A percentile compares a stretch with the other conserved stretches of the same genome.
phyloP scores from a whole-genome alignment of 2,113 vertebrate species.

The Cairina moschata region DNA sequence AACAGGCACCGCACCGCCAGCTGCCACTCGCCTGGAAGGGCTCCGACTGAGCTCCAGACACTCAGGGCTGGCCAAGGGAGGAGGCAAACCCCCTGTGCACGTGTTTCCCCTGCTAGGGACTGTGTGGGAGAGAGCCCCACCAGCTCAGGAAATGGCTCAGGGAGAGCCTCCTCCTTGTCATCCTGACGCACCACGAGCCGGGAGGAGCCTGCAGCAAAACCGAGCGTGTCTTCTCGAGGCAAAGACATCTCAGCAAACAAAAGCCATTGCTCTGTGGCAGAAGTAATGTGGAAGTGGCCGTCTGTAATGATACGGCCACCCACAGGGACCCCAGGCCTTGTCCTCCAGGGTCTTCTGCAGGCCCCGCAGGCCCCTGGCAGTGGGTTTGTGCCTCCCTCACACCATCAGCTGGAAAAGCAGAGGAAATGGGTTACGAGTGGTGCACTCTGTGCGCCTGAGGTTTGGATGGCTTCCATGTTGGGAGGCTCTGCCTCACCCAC shows the following conservation, averaged over 20 bases:
- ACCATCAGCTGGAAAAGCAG: background rate
- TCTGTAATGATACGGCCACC: rapidly evolving
- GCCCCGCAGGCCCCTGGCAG: background rate
- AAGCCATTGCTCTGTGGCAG: background rate
- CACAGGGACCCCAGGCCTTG: background rate
- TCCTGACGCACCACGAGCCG: background rate
- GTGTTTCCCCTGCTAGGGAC: background rate
- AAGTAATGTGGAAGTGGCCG: background rate
- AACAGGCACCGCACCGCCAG: background rate
- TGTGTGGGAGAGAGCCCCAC: background rate
- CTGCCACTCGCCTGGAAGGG: background rate
- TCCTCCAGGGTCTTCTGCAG: background rate
- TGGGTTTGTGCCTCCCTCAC: background rate
- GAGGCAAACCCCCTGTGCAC: background rate
- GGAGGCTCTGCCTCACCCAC: background rate
- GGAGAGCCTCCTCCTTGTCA: background rate
- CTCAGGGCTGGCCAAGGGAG: slow-evolving; percentile 6
- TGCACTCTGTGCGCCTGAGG: background rate
- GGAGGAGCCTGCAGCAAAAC: background rate
- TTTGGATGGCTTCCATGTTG: rapidly evolving
- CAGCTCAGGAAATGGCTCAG: background rate
- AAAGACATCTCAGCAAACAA: background rate
- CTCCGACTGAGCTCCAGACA: slow-evolving; percentile 16
- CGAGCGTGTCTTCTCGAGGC: background rate
- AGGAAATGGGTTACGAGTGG: background rate